Base-by-base conservation (phyloP, 2,113 vertebrate genomes). In the Tangachromis dhanisi region DNA sequence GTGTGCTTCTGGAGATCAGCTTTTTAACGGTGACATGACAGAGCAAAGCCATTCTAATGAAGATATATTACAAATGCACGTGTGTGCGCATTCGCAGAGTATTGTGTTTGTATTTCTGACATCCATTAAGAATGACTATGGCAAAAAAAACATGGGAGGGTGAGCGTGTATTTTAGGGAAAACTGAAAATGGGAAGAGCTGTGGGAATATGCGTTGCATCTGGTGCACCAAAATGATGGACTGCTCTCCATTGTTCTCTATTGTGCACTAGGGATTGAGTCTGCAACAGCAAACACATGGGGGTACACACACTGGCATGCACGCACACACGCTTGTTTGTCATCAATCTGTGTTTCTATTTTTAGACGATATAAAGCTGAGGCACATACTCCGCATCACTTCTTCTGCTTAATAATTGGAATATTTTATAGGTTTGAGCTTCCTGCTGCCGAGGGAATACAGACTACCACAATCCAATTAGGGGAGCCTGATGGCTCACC, bases 311-410 rank as follows among this genome's bases (percentile, higher is more conserved):
- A 55, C 35, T 38, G 71, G 81, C 61, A 71, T 61, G 31, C 11
- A 54, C 33, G 9, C 11, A 61, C 49, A 61, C 71, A 47, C 63
- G 35, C 63, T 81, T 21, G 80, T 86, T 85, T 71, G 61, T 63
- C 85, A 68, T 85, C 88, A 86, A 89, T 92, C 91, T 86, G 90
- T 6, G 86, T 38, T 91, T 90, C 94, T 92, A 92, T 93, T 92
- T 93, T 88, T 92, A 90, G 91, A 78, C 1, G 7, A 14, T 47
- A 82, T 51, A 59, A 90, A 90, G 76, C 29, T 16, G 57, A 91
- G 86, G 83, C 55, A 10, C 71, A 80, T 83, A 51, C 54, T 38
- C 68, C 2, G 40, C 83, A 88, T 90, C 83, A 83, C 82, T 82
- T 86, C 83, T 88, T 81, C 80, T 68, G 81, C 80, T 85, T 71